Conservation (phyloP, 2,113 vertebrate genomes). For the Hypanus sabinus region DNA sequence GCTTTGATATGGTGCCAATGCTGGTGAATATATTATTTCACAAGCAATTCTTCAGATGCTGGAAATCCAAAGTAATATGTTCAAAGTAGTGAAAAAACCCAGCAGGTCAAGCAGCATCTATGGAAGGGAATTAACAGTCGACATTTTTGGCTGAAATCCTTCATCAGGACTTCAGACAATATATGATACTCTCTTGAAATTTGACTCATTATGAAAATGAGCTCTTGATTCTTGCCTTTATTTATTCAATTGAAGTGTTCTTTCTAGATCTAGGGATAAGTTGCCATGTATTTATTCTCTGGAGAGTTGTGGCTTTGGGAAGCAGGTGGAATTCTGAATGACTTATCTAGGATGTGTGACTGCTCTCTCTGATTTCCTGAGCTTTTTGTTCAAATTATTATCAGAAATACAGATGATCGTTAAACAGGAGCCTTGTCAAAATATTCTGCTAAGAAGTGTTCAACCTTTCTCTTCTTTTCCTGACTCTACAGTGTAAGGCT, state of each 20-base stretch:
- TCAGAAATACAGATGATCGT: not conserved
- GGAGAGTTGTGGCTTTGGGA: not conserved
- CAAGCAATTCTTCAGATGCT: too few species aligned
- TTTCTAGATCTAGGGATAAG: not conserved
- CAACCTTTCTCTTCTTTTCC: not conserved
- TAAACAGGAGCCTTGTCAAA: not conserved
- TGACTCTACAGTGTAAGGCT: not conserved
- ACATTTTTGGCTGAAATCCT: too few species aligned
- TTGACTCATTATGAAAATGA: not conserved
- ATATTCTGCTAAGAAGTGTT: not conserved
- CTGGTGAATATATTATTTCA: not conserved
- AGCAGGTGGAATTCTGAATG: not conserved
- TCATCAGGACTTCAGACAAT: too few species aligned
- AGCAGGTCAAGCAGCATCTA: too few species aligned
- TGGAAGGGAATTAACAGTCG: too few species aligned
- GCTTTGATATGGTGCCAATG: not conserved
- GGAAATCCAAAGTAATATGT: too few species aligned
- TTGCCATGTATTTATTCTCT: not conserved
- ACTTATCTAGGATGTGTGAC: not conserved
- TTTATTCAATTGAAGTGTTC: not conserved
- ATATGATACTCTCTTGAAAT: not conserved
- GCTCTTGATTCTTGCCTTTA: not conserved
- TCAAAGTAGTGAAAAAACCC: too few species aligned
- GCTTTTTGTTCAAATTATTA: not conserved
- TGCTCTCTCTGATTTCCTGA: not conserved